Conservation (phyloP, 2,888 invertebrate species). For the Drosophila pegasa region DNA sequence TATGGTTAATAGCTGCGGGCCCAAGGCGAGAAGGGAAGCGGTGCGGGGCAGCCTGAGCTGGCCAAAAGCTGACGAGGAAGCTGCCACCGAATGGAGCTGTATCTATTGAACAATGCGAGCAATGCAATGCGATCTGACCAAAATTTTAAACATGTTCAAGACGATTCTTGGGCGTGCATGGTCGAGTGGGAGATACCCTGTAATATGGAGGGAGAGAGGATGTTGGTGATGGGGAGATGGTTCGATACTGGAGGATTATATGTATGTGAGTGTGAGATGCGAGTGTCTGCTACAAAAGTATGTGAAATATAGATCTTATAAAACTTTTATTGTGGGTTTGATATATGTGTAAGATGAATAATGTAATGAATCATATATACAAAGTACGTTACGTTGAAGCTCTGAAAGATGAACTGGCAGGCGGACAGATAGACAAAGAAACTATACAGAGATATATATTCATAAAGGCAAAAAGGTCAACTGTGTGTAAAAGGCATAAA, state of each 20-base stretch:
- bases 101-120: constrained; percentile 46
- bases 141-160: constrained; percentile 20
- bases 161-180: not conserved
- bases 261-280: too few relatives aligned
- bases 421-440: too few relatives aligned
- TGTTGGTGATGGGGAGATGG: not conserved
- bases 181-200: not conserved
- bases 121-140: constrained; percentile 38
- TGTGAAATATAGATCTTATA: too few relatives aligned
- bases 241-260: too few relatives aligned
- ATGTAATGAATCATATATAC: too few relatives aligned
- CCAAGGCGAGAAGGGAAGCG: not conserved
- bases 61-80: constrained; percentile 69
- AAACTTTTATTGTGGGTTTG: too few relatives aligned
- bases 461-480: not conserved
- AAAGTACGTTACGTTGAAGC: too few relatives aligned
- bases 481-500: not conserved
- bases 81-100: constrained; percentile 35
- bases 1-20: constrained; percentile 40
- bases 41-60: not conserved
- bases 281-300: too few relatives aligned
- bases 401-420: not conserved
- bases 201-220: not conserved
- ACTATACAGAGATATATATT: not conserved
- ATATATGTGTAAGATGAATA: too few relatives aligned